Percentiles rank a stretch among this genome's conserved stretches.
phyloP scores from a whole-genome alignment of 2,888 invertebrate genomes.

The Drosophila limbata region DNA sequence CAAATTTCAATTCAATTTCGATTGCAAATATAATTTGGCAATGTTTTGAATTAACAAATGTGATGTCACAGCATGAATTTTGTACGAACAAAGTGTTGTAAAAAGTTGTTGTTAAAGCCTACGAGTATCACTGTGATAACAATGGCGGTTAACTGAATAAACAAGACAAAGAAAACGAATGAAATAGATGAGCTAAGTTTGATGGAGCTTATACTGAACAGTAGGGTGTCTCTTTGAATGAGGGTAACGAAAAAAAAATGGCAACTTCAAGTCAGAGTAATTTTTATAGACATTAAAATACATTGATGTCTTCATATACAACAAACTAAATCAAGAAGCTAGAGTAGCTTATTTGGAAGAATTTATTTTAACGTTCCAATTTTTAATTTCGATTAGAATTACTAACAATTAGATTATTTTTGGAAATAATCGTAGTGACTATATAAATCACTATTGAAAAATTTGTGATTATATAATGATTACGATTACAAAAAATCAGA shows the following conservation, averaged over 20 bases:
- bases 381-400: not conserved
- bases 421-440: too few species aligned
- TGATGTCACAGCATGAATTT: conserved; percentile 1
- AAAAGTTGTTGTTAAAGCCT: not conserved
- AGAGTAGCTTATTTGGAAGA: not conserved
- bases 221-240: not conserved
- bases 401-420: too few species aligned
- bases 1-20: not conserved
- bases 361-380: not conserved
- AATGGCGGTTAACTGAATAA: not conserved
- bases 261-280: not conserved
- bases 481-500: too few species aligned
- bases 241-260: not conserved
- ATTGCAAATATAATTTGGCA: conserved; percentile 1
- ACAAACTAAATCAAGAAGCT: not conserved
- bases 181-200: not conserved
- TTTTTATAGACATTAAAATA: not conserved
- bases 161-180: not conserved
- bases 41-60: not conserved
- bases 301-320: not conserved
- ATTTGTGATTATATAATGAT: too few species aligned
- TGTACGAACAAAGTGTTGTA: not conserved
- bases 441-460: too few species aligned
- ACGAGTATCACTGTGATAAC: not conserved
- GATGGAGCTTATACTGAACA: not conserved